Base-by-base conservation (phyloP, 2,888 invertebrate species). In the Ommatoiulus sabulosus region DNA sequence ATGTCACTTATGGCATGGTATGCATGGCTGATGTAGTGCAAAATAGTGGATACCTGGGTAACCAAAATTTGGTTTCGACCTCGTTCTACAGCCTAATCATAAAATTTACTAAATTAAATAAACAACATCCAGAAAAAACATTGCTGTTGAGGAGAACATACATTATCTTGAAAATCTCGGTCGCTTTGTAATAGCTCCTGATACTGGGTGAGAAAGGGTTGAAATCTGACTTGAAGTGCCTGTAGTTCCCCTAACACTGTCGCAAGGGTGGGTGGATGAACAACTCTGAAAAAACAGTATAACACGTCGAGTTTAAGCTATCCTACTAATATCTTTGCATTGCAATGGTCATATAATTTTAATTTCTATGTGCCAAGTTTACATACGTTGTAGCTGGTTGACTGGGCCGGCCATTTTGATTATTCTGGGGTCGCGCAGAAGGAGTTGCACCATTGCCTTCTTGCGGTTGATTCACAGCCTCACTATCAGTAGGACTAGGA, bases 1-100 rank as follows among this genome's bases (percentile, higher is more conserved):
- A 98, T 94, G 92, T 98, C 98, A 91, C 97, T 97, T 86, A 97
- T 93, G 0, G 96, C 95, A 92, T 98, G 98, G 92, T 96, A 97
- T 1, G 96, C 96, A 92, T 98, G 98, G 2, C 97, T 95, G 91
- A 98, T 94, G 90, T 95, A 96, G 92, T 98, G 98, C 91, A 97
- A 94, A 44, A 96, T 94, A 92, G 97, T 96, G 0, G 96, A 95
- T 0, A 97, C 95, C 88, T 95, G 94, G 91, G 96, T 95, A 90
- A 96, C 95, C 80, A 95, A 93, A 17, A 95, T 94, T 92, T 97
- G 97, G 4, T 94, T 94, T 84, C 91, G 91, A 44, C 63, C 44
- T 87, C 86, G 84, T 88, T 90, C 85, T 89, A 90, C 90, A 3
- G 85, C 89, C 87, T 87, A 44, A 44, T 44, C n/a, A 52, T 20